Evolutionary conservation across 2,888 invertebrate genomes (phyloP), one percentile per base, ranked within the genome.

Genomic region (Drosophila meridiana): DNA sequence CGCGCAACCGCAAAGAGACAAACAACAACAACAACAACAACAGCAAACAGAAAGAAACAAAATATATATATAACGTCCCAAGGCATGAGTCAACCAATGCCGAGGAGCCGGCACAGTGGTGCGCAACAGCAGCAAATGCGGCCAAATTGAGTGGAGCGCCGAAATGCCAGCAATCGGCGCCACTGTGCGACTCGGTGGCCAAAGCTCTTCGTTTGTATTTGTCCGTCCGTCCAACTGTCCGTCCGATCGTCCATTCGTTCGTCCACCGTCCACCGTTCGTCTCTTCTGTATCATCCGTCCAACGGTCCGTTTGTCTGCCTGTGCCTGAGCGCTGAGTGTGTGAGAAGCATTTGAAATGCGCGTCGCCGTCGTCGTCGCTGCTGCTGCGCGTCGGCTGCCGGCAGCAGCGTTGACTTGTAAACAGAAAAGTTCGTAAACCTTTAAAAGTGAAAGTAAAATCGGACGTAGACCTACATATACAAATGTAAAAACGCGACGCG

Each of bases 401-500:
- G 73, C 79, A 79, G 73, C 82, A 69, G 69, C 69, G 70, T 73
- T 84, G 80, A 87, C 82, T 90, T 91, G 90, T 92, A 90, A 91
- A 91, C 92, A 92, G 85, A 90, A 92, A 90, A 92, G 93, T 93
- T 92, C 92, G 92, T 92, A 91, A 89, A 93, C 92, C 92, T 93
- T 92, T 91, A 92, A 93, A 92, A 93, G 93, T 93, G 93, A 93
- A 93, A 93, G 93, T 92, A 92, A 91, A 87, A 91, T 92, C 92
- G 93, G 93, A 92, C 93, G 92, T 91, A 92, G 92, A 93, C 93
- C 93, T 93, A 93, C 93, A 92, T 92, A 93, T 92, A 93, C 92
- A 90, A 75, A 71, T 67, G 74, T 78, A 82, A 80, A 82, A 75
- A 69, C 59, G 65, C 80, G 65, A 57, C 77, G 62, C 52, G 36